Conservation (phyloP, 2,113 vertebrate species). For the Cheirogaleus medius region DNA sequence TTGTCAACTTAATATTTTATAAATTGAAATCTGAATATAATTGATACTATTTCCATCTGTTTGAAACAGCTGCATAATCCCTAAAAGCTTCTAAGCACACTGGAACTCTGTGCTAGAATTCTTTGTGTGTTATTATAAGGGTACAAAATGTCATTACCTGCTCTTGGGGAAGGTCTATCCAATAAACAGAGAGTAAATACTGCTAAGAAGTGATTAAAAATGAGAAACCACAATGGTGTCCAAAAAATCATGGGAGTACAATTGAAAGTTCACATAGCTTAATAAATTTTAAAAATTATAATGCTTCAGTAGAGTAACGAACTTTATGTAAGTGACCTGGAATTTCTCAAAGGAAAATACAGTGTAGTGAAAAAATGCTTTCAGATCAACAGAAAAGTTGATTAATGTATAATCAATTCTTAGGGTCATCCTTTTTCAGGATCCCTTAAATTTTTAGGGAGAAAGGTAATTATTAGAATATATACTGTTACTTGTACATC, state of each 20-base stretch:
- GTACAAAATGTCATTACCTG: neutral
- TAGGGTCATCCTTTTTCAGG: neutral
- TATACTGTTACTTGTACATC: neutral
- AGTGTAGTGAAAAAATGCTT: neutral
- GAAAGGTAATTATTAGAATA: neutral
- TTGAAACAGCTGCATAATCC: neutral
- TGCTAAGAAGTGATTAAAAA: conserved; percentile 22
- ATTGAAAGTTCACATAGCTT: neutral
- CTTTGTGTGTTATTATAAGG: neutral
- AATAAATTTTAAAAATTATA: neutral
- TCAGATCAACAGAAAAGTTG: neutral
- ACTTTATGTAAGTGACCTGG: neutral
- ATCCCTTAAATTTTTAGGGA: neutral
- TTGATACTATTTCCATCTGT: neutral
- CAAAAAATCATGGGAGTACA: neutral
- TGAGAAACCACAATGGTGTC: neutral
- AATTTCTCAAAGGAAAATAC: conserved; percentile 29
- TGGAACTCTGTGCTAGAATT: neutral
- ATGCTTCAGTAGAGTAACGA: neutral
- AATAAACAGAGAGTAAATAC: conserved; percentile 16
- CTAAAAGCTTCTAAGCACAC: neutral
- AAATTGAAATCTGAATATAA: conserved; percentile 37
- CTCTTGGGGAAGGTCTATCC: neutral
- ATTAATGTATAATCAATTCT: neutral
- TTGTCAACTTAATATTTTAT: conserved; percentile 13